These are phyloP conservation scores for Tragelaphus strepsiceros DNA, from an alignment of 2,113 vertebrate genomes.

Conservation along the genomic window DNA sequence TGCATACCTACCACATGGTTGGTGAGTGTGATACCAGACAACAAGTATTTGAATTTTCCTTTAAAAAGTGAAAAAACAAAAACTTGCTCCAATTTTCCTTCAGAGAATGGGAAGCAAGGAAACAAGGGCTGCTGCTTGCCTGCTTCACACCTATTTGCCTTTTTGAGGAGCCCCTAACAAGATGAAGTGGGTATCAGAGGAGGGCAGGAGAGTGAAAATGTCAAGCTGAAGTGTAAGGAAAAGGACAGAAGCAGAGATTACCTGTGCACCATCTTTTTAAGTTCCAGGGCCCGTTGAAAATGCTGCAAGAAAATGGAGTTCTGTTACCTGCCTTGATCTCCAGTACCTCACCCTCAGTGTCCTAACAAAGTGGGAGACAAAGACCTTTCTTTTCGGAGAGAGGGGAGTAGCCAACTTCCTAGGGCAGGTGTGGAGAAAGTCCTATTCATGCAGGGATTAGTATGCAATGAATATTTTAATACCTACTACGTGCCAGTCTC, in stretches of 20 bases:
- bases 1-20: background rate
- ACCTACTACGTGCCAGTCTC: background rate
- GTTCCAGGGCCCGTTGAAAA: constrained; percentile 4
- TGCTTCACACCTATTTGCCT: background rate
- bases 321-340: background rate
- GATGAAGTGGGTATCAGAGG: background rate
- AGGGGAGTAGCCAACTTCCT: background rate
- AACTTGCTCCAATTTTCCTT: background rate
- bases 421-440: background rate
- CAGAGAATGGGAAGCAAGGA: background rate
- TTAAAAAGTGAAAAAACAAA: background rate
- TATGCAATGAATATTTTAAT: background rate
- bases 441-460: background rate
- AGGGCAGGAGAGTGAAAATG: background rate
- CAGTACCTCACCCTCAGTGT: background rate
- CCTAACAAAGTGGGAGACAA: background rate
- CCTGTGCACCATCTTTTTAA: constrained; percentile 62
- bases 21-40: background rate
- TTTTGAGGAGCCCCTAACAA: background rate
- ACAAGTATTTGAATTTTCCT: background rate
- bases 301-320: constrained; percentile 55
- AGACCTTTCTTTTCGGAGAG: background rate
- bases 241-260: constrained; percentile 32
- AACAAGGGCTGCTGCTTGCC: background rate
- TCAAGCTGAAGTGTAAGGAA: background rate